Evolutionary conservation across 2,888 invertebrate genomes (phyloP).

Genomic region (Netelia fuscicornis): DNA sequence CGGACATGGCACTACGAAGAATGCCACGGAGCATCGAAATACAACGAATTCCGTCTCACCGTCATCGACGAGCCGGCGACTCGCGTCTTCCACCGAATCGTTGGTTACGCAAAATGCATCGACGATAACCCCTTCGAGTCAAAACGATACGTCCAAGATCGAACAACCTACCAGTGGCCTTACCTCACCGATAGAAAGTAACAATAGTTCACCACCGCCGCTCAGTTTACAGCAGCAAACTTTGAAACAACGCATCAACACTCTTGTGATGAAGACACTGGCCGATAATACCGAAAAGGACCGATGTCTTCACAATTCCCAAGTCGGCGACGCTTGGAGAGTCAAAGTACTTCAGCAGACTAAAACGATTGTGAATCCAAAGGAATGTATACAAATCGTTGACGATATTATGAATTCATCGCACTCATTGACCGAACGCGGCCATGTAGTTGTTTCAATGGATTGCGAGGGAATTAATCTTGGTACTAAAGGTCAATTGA

Average conservation of each 20-base stretch:
- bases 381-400: slow-evolving; percentile 92
- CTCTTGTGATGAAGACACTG: slow-evolving; percentile 94
- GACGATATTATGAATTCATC: slow-evolving; percentile 89
- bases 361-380: slow-evolving; percentile 91
- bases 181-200: slow-evolving; percentile 75
- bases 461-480: slow-evolving; percentile 98
- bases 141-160: slow-evolving; percentile 73
- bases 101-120: slow-evolving; percentile 22
- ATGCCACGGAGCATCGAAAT: slow-evolving; percentile 44
- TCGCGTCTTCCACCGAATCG: slow-evolving; percentile 12
- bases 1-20: slow-evolving; percentile 44
- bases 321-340: slow-evolving; percentile 91
- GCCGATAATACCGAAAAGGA: slow-evolving; percentile 93
- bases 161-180: slow-evolving; percentile 57
- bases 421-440: slow-evolving; percentile 79
- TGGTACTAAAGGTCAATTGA: slow-evolving; percentile 94
- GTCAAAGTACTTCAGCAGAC: slow-evolving; percentile 93
- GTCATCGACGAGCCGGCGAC: not conserved
- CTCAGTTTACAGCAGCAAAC: slow-evolving; percentile 87
- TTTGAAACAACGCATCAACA: slow-evolving; percentile 95
- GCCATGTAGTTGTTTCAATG: slow-evolving; percentile 90
- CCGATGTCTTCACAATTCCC: slow-evolving; percentile 83
- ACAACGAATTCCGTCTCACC: not conserved
- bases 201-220: slow-evolving; percentile 79
- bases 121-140: slow-evolving; percentile 32